Evolutionary conservation across 2,888 invertebrate genomes (phyloP), one percentile per base, ranked within the genome.

Genomic region (Cremastinae sp.): DNA sequence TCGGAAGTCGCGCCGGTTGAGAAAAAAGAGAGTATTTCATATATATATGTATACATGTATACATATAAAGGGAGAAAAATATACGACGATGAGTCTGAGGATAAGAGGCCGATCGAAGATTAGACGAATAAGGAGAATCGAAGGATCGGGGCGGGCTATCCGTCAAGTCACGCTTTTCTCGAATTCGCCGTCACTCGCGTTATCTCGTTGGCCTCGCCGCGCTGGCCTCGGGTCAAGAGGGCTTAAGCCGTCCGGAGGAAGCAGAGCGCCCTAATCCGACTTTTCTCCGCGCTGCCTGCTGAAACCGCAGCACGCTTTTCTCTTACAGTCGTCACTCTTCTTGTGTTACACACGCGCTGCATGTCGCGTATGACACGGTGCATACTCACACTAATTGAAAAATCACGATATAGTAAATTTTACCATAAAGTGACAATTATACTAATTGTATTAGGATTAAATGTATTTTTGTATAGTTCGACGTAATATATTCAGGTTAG

Each of bases 231-330:
- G 76, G 73, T 77, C 76, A 77, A 77, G 76, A 77, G 73, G 61
- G 76, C 73, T 77, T 61, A 77, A 73, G 73, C 61, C 73, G 53
- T 64, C 41, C 56, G 64, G 73, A 64, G 64, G 76, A 69, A 76
- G 64, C 69, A 69, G 64, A 73, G 59, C 76, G 65, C 59, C 65
- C 76, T 77, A 77, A 77, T 77, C 76, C 76, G 64, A 54, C 73
- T 74, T 74, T 59, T 62, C 68, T 34, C 47, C 22, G 34, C 45
- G 70, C 28, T 2, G 36, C 22, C 34, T 53, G 70, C 28, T 2
- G 36, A 43, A 43, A 41, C 28, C 28, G 56, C 38, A 14, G 16
- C 56, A 20, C 41, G 43, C 62, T 62, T 62, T 64, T 72, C 58
- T 59, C 69, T 69, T 16, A 3, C 5, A 69, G 69, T 68, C 69